phyloP scores from a whole-genome alignment of 2,888 invertebrate species.

The Andrena hattorfiana region DNA sequence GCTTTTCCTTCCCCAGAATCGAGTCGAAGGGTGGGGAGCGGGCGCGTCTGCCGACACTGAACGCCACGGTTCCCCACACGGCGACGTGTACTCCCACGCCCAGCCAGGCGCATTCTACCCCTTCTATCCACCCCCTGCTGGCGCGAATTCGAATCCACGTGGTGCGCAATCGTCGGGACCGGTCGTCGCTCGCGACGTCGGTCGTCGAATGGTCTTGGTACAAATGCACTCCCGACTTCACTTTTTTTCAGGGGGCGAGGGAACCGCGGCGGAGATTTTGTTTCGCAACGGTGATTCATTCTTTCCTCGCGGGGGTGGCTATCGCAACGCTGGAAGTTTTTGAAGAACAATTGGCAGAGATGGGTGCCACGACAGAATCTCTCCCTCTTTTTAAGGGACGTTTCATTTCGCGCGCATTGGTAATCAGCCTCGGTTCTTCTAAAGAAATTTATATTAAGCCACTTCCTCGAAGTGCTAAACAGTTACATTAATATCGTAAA shows the following conservation, averaged over 20 bases:
- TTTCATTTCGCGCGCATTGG: background rate
- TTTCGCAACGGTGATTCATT: background rate
- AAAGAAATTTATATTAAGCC: no score
- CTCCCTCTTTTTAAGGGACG: background rate
- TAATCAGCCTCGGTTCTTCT: no score
- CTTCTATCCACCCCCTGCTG: conserved; percentile 31
- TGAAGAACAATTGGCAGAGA: background rate
- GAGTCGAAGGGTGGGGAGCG: conserved; percentile 35
- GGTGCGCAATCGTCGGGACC: conserved; percentile 57
- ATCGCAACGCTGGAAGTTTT: no score
- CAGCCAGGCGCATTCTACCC: conserved; percentile 35
- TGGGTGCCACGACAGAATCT: background rate
- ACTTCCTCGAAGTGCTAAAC: no score
- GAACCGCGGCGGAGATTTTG: background rate
- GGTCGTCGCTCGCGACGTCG: conserved; percentile 40
- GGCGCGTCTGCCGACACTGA: conserved; percentile 60
- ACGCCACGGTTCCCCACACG: conserved; percentile 27
- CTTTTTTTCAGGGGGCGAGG: background rate
- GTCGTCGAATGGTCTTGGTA: background rate
- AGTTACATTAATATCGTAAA: no score
- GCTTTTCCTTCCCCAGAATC: conserved; percentile 47
- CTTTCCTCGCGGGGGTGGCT: background rate
- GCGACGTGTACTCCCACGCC: conserved; percentile 18
- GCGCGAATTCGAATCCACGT: conserved; percentile 63
- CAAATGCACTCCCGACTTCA: conserved; percentile 1